Percentiles rank a stretch among this genome's conserved stretches.
Conservation (phyloP, 2,113 vertebrate species). For the Rhagologus leucostigma region DNA sequence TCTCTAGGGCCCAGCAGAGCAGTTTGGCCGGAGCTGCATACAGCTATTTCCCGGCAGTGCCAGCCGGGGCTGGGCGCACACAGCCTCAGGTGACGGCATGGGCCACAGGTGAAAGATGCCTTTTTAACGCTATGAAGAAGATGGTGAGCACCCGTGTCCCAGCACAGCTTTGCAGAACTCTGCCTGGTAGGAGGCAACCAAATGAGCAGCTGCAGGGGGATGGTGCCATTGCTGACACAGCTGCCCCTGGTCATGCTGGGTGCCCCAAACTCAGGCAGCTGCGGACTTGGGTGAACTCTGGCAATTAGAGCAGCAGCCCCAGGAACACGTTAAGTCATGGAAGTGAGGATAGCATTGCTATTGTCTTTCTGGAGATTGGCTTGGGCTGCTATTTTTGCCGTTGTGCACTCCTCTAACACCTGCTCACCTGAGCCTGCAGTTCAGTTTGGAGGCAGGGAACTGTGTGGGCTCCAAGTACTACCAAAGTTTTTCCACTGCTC, state of each 20-base stretch:
- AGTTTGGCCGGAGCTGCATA: not conserved
- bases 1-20: slow-evolving; percentile 61
- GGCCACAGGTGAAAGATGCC: not conserved
- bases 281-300: not conserved
- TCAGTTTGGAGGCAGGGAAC: not conserved
- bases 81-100: rapidly evolving
- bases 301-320: not conserved
- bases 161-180: not conserved
- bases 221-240: not conserved
- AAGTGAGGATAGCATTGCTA: not conserved
- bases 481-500: not conserved
- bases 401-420: not conserved
- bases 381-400: not conserved
- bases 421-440: not conserved
- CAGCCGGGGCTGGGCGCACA: not conserved
- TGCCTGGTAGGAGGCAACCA: not conserved
- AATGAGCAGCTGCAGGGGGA: not conserved
- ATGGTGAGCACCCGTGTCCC: not conserved
- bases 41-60: not conserved
- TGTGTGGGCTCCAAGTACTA: not conserved
- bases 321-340: not conserved
- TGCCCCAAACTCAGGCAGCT: not conserved
- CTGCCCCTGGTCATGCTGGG: not conserved
- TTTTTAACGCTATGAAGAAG: not conserved
- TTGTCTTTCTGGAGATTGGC: not conserved